Conservation (phyloP, 1,140 invertebrate genomes). For the Habropoda laboriosa region DNA sequence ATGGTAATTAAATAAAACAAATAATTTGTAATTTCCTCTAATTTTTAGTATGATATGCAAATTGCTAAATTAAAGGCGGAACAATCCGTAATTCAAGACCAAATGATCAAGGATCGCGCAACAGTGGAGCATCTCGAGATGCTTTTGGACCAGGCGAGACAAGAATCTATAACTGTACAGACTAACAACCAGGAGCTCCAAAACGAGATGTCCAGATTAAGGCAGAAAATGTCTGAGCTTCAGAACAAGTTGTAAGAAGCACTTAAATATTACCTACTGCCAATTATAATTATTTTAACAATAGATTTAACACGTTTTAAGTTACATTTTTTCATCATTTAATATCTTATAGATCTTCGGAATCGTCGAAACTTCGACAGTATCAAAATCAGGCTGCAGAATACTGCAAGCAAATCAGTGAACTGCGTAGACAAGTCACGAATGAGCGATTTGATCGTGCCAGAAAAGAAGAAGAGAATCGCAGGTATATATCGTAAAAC, state of each 20-base stretch:
- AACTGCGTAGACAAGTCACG: conserved; percentile 82
- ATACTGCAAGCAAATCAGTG: conserved; percentile 82
- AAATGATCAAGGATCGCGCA: conserved; percentile 79
- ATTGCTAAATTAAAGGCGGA: conserved; percentile 75
- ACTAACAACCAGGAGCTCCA: conserved; percentile 81
- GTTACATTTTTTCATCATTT: background rate
- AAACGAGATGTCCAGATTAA: conserved; percentile 79
- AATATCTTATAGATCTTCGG: conserved; percentile 73
- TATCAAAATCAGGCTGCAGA: conserved; percentile 83
- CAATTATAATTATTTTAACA: background rate
- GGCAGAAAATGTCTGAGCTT: conserved; percentile 79
- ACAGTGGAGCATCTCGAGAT: conserved; percentile 81
- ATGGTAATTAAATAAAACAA: background rate
- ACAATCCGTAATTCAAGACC: conserved; percentile 77
- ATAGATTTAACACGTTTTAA: background rate
- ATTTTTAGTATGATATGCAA: conserved; percentile 76
- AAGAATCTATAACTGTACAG: conserved; percentile 81
- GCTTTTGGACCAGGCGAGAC: conserved; percentile 80
- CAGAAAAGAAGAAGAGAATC: conserved; percentile 73
- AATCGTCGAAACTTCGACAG: conserved; percentile 81
- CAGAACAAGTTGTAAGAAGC: conserved; percentile 82
- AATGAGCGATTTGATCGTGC: conserved; percentile 82
- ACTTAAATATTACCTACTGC: background rate
- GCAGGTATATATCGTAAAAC: conserved; percentile 66
- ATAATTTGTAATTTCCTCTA: background rate